Conservation (phyloP, 2,888 invertebrate species). For the Cheilosia pagana region DNA sequence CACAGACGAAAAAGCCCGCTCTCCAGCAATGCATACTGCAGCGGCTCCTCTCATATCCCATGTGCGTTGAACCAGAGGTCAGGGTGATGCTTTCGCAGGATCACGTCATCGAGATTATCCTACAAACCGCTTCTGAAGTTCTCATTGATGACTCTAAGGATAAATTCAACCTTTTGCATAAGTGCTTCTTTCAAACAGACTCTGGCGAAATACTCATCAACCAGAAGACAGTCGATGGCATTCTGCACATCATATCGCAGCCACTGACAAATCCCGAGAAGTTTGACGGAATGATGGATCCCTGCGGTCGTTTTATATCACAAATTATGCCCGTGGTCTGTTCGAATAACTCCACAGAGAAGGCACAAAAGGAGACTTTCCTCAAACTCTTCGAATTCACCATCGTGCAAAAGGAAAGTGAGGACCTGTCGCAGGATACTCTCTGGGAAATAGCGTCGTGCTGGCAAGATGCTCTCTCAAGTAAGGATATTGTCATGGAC, state of each 20-base stretch:
- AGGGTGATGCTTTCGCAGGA: conserved; percentile 79
- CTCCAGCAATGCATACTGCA: conserved; percentile 80
- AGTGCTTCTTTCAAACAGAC: conserved; percentile 83
- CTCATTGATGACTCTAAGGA: conserved; percentile 76
- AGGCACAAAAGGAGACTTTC: conserved; percentile 83
- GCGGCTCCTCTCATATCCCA: conserved; percentile 82
- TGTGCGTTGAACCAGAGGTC: conserved; percentile 80
- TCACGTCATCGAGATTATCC: conserved; percentile 78
- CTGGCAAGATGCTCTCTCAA: conserved; percentile 85
- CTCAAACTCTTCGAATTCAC: conserved; percentile 84
- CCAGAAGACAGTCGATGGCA: conserved; percentile 79
- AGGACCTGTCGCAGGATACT: conserved; percentile 83
- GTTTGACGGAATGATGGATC: conserved; percentile 82
- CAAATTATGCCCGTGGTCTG: conserved; percentile 85
- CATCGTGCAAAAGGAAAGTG: conserved; percentile 80
- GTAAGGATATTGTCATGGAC: conserved; percentile 80
- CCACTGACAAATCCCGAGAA: conserved; percentile 77
- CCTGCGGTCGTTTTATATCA: conserved; percentile 84
- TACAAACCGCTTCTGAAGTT: conserved; percentile 77
- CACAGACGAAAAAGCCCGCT: conserved; percentile 78
- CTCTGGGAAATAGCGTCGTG: conserved; percentile 85
- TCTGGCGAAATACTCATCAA: conserved; percentile 81
- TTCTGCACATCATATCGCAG: conserved; percentile 79
- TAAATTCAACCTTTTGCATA: conserved; percentile 81
- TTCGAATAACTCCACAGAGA: conserved; percentile 82